phyloP scores from a whole-genome alignment of 2,797 vertebrate species.

The Hyperoplus immaculatus region DNA sequence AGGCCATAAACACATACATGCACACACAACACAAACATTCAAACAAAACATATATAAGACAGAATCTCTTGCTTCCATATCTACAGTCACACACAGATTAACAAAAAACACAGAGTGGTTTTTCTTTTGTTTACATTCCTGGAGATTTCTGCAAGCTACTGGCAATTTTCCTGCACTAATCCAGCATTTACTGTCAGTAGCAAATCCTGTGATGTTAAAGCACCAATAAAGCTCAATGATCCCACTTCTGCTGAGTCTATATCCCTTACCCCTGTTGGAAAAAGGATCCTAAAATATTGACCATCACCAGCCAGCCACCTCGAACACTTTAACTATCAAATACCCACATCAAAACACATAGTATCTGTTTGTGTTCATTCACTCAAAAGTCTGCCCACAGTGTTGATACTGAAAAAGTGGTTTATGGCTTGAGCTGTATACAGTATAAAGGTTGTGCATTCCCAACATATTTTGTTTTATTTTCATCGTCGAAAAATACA shows the following conservation, averaged over 20 bases:
- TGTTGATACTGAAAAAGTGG: not conserved
- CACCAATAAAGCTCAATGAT: slow-evolving; percentile 59
- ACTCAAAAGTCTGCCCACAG: slow-evolving; percentile 61
- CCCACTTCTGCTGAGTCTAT: slow-evolving; percentile 61
- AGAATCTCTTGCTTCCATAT: not conserved
- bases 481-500: not conserved
- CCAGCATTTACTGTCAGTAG: slow-evolving; percentile 59
- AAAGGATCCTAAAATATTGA: slow-evolving; percentile 28
- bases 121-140: slow-evolving; percentile 38
- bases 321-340: slow-evolving; percentile 33
- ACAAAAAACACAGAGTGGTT: not conserved
- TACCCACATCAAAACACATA: slow-evolving; percentile 29
- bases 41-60: slow-evolving; percentile 9
- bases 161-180: slow-evolving; percentile 57
- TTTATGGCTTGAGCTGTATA: not conserved
- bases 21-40: not conserved
- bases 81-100: slow-evolving; percentile 18
- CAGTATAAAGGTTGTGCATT: too few relatives aligned
- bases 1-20: slow-evolving; percentile 4
- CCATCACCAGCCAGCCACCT: not conserved
- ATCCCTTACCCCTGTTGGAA: slow-evolving; percentile 16
- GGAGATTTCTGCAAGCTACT: slow-evolving; percentile 50
- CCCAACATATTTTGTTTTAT: not conserved
- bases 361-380: slow-evolving; percentile 38
- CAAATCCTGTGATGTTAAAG: slow-evolving; percentile 67